phyloP scores from a whole-genome alignment of 2,888 invertebrate species.

The Parnassius smintheus region DNA sequence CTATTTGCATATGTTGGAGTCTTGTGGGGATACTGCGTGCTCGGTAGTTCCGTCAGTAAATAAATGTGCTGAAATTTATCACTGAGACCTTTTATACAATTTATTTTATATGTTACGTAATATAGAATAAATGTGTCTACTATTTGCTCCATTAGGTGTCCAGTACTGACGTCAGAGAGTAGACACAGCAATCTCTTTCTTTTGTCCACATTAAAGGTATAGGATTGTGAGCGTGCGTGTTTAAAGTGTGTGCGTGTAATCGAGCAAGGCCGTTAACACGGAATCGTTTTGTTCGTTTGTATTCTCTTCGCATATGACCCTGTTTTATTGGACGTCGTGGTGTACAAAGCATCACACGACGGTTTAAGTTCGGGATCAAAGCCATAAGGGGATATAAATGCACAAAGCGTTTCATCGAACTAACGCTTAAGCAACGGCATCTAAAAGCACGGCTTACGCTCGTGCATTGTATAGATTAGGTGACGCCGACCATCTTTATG shows the following conservation, averaged over 20 bases:
- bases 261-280: conserved; percentile 47
- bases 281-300: conserved; percentile 44
- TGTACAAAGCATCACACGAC: conserved; percentile 5
- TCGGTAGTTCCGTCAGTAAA: conserved; percentile 19
- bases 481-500: conserved; percentile 31
- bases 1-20: neutral
- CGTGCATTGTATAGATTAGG: conserved; percentile 44
- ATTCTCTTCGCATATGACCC: conserved; percentile 36
- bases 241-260: conserved; percentile 68
- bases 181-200: conserved; percentile 77
- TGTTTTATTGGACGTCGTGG: conserved; percentile 7
- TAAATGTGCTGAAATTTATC: conserved; percentile 16
- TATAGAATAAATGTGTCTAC: conserved; percentile 66
- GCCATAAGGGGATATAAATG: conserved; percentile 36
- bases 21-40: conserved; percentile 2
- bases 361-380: conserved; percentile 2
- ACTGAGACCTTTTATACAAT: conserved; percentile 22
- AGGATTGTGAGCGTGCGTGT: conserved; percentile 76
- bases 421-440: conserved; percentile 68
- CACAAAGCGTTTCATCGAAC: conserved; percentile 47
- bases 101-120: conserved; percentile 24
- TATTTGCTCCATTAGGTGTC: conserved; percentile 78
- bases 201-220: conserved; percentile 78
- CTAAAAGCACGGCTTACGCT: conserved; percentile 65
- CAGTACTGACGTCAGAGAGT: conserved; percentile 80